Conservation (phyloP, 2,797 vertebrate species). For the Pterois miles region DNA sequence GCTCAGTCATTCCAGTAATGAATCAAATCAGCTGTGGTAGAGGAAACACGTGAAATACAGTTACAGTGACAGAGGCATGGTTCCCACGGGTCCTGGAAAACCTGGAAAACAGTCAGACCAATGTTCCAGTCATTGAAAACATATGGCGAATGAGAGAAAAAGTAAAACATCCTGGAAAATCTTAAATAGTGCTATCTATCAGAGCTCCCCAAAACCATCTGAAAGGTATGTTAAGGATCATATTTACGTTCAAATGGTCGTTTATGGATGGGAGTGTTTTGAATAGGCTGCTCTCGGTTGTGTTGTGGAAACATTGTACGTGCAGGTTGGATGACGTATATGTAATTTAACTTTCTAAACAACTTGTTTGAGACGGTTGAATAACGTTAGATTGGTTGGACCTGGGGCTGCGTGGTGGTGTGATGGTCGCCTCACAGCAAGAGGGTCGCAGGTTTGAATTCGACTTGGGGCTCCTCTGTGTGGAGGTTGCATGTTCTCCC, state of each 20-base stretch:
- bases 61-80: background rate
- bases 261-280: background rate
- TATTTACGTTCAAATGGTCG: background rate
- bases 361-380: no score
- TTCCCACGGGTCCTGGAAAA: background rate
- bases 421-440: no score
- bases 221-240: background rate
- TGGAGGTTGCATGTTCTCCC: no score
- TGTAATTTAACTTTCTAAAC: no score
- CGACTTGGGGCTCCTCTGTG: no score
- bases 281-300: background rate
- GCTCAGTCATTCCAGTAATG: slow-evolving; percentile 21
- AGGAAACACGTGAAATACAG: background rate
- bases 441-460: no score
- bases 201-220: background rate
- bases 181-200: background rate
- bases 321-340: background rate
- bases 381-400: no score
- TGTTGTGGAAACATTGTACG: no score
- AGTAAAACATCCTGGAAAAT: background rate
- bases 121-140: background rate
- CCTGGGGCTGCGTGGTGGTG: no score
- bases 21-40: slow-evolving; percentile 34
- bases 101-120: background rate
- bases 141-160: background rate